A percentile compares a stretch with the other conserved stretches of the same genome.
Evolutionary conservation across 1,140 invertebrate genomes (phyloP).

Genomic region (Brachystomella parvula): DNA sequence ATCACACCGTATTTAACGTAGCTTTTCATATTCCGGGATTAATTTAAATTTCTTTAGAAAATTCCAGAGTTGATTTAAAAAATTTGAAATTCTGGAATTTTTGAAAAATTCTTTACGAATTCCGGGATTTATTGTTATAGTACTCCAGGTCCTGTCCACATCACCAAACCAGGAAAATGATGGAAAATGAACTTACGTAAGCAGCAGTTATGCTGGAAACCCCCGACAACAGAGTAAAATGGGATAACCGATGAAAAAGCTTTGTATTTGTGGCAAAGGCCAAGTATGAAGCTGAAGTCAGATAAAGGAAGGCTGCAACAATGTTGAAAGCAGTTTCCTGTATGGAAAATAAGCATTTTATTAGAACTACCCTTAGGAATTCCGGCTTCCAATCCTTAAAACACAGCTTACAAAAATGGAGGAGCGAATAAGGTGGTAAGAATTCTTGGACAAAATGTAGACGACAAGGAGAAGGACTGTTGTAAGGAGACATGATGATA

Average conservation of each 20-base stretch:
- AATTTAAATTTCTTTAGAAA: too few relatives aligned
- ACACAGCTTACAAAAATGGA: conserved; percentile 65
- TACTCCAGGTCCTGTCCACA: too few relatives aligned
- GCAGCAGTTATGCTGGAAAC: conserved; percentile 71
- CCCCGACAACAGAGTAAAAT: conserved; percentile 55
- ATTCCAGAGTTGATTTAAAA: too few relatives aligned
- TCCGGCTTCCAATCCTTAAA: neutral
- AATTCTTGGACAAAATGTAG: conserved; percentile 66
- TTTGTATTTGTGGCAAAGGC: conserved; percentile 57
- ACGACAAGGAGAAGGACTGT: conserved; percentile 60
- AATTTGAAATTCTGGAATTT: neutral
- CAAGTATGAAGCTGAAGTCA: conserved; percentile 65
- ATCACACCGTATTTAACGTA: too few relatives aligned
- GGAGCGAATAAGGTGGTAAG: conserved; percentile 60
- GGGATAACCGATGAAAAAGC: conserved; percentile 53
- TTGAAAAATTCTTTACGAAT: neutral
- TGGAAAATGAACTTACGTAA: conserved; percentile 58
- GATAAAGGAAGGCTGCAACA: conserved; percentile 62
- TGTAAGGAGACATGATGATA: conserved; percentile 63
- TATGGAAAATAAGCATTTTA: conserved; percentile 41
- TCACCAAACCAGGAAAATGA: too few relatives aligned
- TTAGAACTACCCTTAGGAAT: too few relatives aligned
- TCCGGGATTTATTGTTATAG: neutral
- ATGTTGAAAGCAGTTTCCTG: conserved; percentile 70
- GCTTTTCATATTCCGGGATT: too few relatives aligned